Percentiles rank a stretch among this genome's conserved stretches.
phyloP scores from a whole-genome alignment of 2,797 vertebrate species.

The Centropyge bicolor region DNA sequence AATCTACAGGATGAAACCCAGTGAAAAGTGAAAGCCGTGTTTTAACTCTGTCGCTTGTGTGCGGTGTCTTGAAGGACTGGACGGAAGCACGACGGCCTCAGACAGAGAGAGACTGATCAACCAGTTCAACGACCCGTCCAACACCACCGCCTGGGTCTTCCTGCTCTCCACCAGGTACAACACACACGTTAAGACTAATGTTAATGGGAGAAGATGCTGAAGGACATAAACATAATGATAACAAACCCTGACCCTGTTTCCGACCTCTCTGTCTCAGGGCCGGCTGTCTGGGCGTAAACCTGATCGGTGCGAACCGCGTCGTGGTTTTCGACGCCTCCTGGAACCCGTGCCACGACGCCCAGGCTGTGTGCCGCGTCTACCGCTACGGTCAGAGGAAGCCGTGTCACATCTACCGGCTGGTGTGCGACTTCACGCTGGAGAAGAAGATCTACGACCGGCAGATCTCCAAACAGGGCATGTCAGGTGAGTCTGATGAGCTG shows the following conservation, averaged over 20 bases:
- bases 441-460: slow-evolving; percentile 99
- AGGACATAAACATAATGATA: background rate
- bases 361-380: slow-evolving; percentile 97
- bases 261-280: slow-evolving; percentile 79
- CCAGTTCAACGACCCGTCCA: slow-evolving; percentile 96
- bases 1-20: background rate
- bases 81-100: slow-evolving; percentile 95
- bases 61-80: slow-evolving; percentile 86
- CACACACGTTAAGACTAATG: background rate
- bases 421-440: slow-evolving; percentile 97
- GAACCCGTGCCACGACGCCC: slow-evolving; percentile 98
- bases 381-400: slow-evolving; percentile 96
- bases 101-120: slow-evolving; percentile 97
- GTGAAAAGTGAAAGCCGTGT: too few species aligned
- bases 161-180: slow-evolving; percentile 95
- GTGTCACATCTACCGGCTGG: slow-evolving; percentile 95
- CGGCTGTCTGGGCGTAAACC: slow-evolving; percentile 96
- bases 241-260: too few species aligned
- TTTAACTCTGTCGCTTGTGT: too few species aligned
- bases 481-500: slow-evolving; percentile 81
- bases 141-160: slow-evolving; percentile 92
- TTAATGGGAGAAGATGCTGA: background rate
- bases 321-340: slow-evolving; percentile 98
- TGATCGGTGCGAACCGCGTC: slow-evolving; percentile 97
- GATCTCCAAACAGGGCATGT: slow-evolving; percentile 99